Conservation (phyloP, 2,888 invertebrate species). For the Agrochola litura region DNA sequence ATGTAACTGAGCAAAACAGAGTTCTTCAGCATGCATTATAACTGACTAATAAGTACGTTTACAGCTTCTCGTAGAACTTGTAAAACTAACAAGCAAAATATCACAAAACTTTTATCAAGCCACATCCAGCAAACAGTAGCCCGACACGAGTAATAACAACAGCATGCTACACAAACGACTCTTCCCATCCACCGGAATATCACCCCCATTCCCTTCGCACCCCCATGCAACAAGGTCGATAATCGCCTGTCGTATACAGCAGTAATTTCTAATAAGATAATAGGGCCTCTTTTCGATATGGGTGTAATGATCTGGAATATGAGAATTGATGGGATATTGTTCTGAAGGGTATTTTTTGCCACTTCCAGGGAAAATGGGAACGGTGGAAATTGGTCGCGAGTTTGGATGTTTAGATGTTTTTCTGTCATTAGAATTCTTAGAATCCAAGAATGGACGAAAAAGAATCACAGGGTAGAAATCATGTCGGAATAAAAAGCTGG, state of each 20-base stretch:
- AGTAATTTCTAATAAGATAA: slow-evolving; percentile 74
- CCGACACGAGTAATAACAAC: slow-evolving; percentile 64
- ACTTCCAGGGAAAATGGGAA: slow-evolving; percentile 51
- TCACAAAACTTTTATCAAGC: background rate
- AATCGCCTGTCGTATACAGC: slow-evolving; percentile 53
- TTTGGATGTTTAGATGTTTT: background rate
- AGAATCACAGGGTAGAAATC: background rate
- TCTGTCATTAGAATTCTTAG: background rate
- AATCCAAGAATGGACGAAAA: background rate
- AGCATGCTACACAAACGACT: slow-evolving; percentile 69
- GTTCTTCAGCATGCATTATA: no score
- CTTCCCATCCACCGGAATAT: slow-evolving; percentile 47
- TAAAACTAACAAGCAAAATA: background rate
- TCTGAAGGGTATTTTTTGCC: slow-evolving; percentile 59
- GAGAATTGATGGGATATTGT: slow-evolving; percentile 67
- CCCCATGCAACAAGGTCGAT: slow-evolving; percentile 50
- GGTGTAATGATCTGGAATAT: slow-evolving; percentile 66
- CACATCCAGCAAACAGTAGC: slow-evolving; percentile 54
- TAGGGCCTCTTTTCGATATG: slow-evolving; percentile 71
- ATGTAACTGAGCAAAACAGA: no score
- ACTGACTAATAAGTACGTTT: background rate
- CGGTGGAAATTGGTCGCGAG: background rate
- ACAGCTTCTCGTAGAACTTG: background rate
- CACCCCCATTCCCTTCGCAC: slow-evolving; percentile 18
- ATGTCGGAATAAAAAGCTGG: background rate